phyloP scores from a whole-genome alignment of 1,140 invertebrate species.

The Ceratosolen fusciceps region DNA sequence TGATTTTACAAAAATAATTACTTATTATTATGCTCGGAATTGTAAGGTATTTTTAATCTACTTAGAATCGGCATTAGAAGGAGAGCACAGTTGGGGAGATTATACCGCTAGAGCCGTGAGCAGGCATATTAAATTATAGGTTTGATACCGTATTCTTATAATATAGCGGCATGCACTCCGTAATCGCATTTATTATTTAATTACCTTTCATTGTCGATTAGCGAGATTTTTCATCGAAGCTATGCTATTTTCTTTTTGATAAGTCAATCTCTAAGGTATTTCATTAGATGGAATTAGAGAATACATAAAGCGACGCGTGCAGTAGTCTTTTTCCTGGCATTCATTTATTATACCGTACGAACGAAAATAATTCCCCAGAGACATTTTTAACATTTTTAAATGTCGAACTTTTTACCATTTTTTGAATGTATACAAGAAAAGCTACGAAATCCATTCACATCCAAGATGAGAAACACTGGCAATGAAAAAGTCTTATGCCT shows the following conservation, averaged over 20 bases:
- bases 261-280: too few relatives aligned
- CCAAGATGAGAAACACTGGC: too few relatives aligned
- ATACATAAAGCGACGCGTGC: too few relatives aligned
- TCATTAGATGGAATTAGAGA: too few relatives aligned
- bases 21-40: neutral
- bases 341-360: too few relatives aligned
- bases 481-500: too few relatives aligned
- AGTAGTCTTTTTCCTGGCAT: too few relatives aligned
- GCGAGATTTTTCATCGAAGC: neutral
- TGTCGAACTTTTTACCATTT: too few relatives aligned
- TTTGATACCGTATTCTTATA: neutral
- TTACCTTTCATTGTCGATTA: neutral
- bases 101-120: neutral
- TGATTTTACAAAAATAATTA: neutral
- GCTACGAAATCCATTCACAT: too few relatives aligned
- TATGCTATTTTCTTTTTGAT: neutral
- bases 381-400: too few relatives aligned
- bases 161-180: neutral
- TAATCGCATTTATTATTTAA: slow-evolving; percentile 1
- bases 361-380: too few relatives aligned
- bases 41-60: neutral
- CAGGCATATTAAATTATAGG: neutral
- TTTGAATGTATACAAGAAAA: too few relatives aligned
- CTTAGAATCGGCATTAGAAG: neutral
- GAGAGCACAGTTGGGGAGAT: slow-evolving; percentile 6